These are phyloP conservation scores for Cantharis nigra DNA, from an alignment of 2,888 invertebrate genomes.

Conservation along the genomic window DNA sequence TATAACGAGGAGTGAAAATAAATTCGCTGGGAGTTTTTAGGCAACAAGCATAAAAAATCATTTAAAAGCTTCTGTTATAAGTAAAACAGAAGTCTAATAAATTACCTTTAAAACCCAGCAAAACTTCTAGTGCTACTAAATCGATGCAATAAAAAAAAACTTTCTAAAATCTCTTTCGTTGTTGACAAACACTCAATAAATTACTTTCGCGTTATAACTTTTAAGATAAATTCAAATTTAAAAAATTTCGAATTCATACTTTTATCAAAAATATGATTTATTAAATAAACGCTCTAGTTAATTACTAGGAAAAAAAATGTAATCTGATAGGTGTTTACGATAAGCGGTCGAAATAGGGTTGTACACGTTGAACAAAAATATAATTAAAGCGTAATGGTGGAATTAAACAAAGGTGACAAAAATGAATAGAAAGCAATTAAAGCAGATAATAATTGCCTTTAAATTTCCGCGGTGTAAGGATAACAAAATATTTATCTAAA, in stretches of 20 bases:
- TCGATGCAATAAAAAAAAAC: not conserved
- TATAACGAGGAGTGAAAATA: too few species aligned
- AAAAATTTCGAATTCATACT: not conserved
- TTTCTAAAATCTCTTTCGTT: not conserved
- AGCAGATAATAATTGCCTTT: not conserved
- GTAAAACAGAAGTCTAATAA: not conserved
- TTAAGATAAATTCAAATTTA: not conserved
- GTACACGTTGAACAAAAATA: not conserved
- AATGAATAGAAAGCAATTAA: not conserved
- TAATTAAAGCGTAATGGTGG: not conserved
- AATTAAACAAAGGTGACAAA: not conserved
- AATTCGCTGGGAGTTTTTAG: too few species aligned
- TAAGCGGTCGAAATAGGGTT: not conserved
- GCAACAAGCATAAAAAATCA: not conserved
- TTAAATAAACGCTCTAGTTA: not conserved
- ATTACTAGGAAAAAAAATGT: not conserved
- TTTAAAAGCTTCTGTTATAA: not conserved
- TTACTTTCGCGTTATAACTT: not conserved
- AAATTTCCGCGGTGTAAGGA: not conserved
- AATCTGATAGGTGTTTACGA: not conserved
- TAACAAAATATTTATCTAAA: not conserved
- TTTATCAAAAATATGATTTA: not conserved
- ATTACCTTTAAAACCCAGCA: not conserved
- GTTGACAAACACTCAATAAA: not conserved
- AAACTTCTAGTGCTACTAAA: not conserved